Evolutionary conservation across 2,797 vertebrate species (phyloP).

Genomic region (Chrosomus eos): DNA sequence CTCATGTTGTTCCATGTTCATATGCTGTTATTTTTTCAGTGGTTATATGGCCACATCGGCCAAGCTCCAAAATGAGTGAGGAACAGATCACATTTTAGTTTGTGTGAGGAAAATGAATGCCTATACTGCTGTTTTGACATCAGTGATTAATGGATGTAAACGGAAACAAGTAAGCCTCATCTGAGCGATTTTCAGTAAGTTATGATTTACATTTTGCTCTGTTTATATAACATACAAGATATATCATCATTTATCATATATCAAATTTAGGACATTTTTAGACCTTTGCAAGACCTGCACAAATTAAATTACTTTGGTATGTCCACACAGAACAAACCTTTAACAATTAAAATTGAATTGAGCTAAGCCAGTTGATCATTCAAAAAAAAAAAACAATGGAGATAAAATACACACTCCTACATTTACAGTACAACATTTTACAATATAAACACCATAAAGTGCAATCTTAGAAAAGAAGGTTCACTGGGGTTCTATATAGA

Average conservation of each 20-base stretch:
- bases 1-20: conserved; percentile 24
- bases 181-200: not conserved
- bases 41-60: not conserved
- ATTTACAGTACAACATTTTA: not conserved
- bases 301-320: not conserved
- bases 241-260: not conserved
- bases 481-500: not conserved
- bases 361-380: not conserved
- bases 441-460: not conserved
- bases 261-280: not conserved
- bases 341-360: not conserved
- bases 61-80: not conserved
- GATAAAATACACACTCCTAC: not conserved
- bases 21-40: conserved; percentile 19
- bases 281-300: not conserved
- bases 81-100: not conserved
- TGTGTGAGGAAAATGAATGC: not conserved
- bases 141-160: conserved; percentile 1
- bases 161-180: not conserved
- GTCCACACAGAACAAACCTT: not conserved
- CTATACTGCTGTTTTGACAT: not conserved
- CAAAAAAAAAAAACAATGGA: not conserved
- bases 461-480: not conserved
- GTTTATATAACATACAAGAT: not conserved
- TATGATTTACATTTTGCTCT: not conserved